Conservation (phyloP, 2,797 vertebrate species). For the Lycodopsis pacificus region DNA sequence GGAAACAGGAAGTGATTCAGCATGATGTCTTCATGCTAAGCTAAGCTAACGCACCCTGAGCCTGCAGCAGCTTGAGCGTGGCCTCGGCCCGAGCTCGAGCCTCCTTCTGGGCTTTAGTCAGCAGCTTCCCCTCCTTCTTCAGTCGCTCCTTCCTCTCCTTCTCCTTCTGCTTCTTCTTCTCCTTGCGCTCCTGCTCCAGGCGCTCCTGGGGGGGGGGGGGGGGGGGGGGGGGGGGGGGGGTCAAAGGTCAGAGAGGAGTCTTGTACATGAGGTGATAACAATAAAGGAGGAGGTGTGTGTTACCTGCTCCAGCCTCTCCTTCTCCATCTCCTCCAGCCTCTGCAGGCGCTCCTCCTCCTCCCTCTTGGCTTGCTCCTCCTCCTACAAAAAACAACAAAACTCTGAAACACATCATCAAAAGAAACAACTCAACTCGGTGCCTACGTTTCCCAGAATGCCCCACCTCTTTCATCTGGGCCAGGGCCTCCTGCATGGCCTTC, state of each 20-base stretch:
- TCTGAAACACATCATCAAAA: background rate
- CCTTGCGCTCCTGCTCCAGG: slow-evolving; percentile 94
- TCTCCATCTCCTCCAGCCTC: slow-evolving; percentile 92
- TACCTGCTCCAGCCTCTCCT: slow-evolving; percentile 93
- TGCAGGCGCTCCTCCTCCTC: slow-evolving; percentile 90
- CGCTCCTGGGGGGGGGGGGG: slow-evolving; percentile 85
- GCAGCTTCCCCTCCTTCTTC: slow-evolving; percentile 96
- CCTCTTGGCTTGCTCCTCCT: slow-evolving; percentile 84
- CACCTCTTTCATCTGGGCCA: slow-evolving; percentile 93
- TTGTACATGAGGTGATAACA: fast-evolving
- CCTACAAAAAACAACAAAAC: slow-evolving; percentile 51
- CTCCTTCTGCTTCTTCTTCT: slow-evolving; percentile 98
- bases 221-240: no score
- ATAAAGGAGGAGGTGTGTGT: background rate
- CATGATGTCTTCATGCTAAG: no score
- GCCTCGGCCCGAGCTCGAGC: slow-evolving; percentile 92
- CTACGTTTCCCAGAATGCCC: slow-evolving; percentile 62
- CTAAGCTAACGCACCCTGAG: slow-evolving; percentile 83
- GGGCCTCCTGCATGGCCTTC: slow-evolving; percentile 98
- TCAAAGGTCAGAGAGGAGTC: background rate
- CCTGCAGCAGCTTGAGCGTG: slow-evolving; percentile 93
- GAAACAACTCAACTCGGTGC: background rate
- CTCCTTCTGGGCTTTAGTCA: slow-evolving; percentile 94
- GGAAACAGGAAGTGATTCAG: no score
- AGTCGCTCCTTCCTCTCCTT: slow-evolving; percentile 97